Base-by-base conservation (phyloP, 2,888 invertebrate species). In the Ichneumoninae sp. region DNA sequence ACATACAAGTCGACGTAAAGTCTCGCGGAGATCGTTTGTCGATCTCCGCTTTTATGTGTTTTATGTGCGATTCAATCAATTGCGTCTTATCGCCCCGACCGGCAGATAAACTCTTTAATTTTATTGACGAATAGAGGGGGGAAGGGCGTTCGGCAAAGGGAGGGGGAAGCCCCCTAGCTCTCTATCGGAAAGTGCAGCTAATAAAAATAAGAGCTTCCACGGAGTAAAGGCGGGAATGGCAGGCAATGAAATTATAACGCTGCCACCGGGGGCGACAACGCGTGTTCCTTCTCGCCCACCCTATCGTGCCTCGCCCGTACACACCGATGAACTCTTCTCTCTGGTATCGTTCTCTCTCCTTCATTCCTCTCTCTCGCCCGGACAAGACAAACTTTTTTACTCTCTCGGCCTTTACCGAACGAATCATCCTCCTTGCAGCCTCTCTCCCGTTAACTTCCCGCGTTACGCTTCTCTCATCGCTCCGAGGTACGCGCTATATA, bases 261-360 rank as follows among this genome's bases (percentile, higher is more conserved):
- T 70, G 78, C 78, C 78, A 79, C 78, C 78, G 78, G 78, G 70
- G 70, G 78, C 78, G 78, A 79, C 78, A 79, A 78, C 62, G 62
- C 70, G 50, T 79, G 70, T 79, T 65, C 40, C 54, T 40, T 65
- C 68, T 68, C 76, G 76, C 52, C 54, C 36, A 50, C 36, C 75
- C 36, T 72, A 66, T 66, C 69, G 33, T 19, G 33, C 54, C 66
- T 66, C 76, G 33, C 66, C 40, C 66, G 66, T 52, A 52, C 57
- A 44, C 44, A 50, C 19, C 52, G 70, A 70, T 33, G 52, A 22
- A 47, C 66, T 76, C 68, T 76, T 36, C 65, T 40, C 77, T 68
- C 44, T 22, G 22, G 26, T 52, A 52, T 60, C 47, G 26, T 30
- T 30, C 69, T 44, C 52, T 69, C 52, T 13, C 22, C 22, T 13